phyloP scores from a whole-genome alignment of 2,797 vertebrate genomes.

The Aulostomus chinensis region DNA sequence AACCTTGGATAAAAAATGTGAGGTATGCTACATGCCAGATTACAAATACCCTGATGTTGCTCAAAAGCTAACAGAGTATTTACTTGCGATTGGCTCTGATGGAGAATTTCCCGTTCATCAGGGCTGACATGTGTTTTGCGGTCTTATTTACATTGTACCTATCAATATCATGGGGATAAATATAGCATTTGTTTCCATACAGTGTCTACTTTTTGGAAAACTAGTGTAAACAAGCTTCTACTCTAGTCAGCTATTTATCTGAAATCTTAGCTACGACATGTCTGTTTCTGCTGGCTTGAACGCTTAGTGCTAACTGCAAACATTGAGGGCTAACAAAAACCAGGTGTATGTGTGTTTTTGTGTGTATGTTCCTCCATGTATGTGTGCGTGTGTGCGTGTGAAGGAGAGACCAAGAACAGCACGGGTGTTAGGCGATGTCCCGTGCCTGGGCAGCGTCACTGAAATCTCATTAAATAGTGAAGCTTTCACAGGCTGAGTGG shows the following conservation, averaged over 20 bases:
- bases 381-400: constrained; percentile 20
- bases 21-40: not conserved
- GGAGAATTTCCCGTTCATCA: constrained; percentile 33
- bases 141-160: constrained; percentile 30
- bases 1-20: not conserved
- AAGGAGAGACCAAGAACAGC: constrained; percentile 35
- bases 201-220: constrained; percentile 26
- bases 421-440: constrained; percentile 69
- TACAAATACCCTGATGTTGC: constrained; percentile 20
- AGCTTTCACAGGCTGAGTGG: constrained; percentile 75
- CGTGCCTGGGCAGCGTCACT: constrained; percentile 72
- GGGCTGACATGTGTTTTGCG: constrained; percentile 46
- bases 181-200: constrained; percentile 16
- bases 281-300: constrained; percentile 17
- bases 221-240: constrained; percentile 19
- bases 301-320: constrained; percentile 47
- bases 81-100: constrained; percentile 21
- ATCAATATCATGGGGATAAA: constrained; percentile 29
- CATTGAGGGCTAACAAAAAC: constrained; percentile 56
- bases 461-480: constrained; percentile 75
- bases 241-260: constrained; percentile 46
- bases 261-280: constrained; percentile 34
- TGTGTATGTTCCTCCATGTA: constrained; percentile 7
- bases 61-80: constrained; percentile 17
- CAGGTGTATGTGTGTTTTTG: constrained; percentile 54